Base-by-base conservation (phyloP, 2,113 vertebrate genomes). In the Ciconia stormi region DNA sequence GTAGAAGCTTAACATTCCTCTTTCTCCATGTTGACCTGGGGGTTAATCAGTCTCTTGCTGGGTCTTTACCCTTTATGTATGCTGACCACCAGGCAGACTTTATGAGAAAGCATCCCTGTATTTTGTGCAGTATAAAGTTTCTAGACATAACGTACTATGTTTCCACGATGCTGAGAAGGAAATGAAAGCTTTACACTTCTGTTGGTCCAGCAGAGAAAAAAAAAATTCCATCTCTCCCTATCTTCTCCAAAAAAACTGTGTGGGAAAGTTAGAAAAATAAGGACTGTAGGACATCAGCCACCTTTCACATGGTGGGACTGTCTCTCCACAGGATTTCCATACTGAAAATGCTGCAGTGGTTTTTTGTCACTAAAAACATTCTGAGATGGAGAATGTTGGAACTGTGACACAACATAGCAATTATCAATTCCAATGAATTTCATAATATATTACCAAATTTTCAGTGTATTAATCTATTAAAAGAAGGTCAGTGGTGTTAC, bases 311-410 rank as follows among this genome's bases (percentile, higher is more conserved):
- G 21, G 16, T 36, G 25, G 10, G 21, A 73, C 25, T 30, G 8
- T 29, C 14, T 89, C 18, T 71, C 14, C 22, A n/a, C 3, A 22
- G 23, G 36, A 32, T 73, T 81, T 81, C 2, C 8, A 16, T 58
- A 23, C 0, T 0, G 11, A 81, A 84, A 87, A 69, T 42, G 1
- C 6, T 61, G 7, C 49, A 50, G 17, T 3, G 0, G 3, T 58
- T 81, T 52, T 1, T 53, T 58, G 32, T 83, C 17, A 44, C 67
- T 67, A 40, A 52, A 91, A 66, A 13, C 9, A 18, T 29, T 67
- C 8, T 81, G 25, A 90, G 66, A 13, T 40, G 18, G 5, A 66
- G 38, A 56, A 71, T 62, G 23, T 9, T 49, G 42, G 7, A 67
- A 67, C 25, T 22, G 8, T 71, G 69, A 53, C 20, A n/a, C 1